Evolutionary conservation across 2,797 vertebrate species (phyloP), one percentile per base, ranked within the genome.

Genomic region (Mergus octosetaceus): DNA sequence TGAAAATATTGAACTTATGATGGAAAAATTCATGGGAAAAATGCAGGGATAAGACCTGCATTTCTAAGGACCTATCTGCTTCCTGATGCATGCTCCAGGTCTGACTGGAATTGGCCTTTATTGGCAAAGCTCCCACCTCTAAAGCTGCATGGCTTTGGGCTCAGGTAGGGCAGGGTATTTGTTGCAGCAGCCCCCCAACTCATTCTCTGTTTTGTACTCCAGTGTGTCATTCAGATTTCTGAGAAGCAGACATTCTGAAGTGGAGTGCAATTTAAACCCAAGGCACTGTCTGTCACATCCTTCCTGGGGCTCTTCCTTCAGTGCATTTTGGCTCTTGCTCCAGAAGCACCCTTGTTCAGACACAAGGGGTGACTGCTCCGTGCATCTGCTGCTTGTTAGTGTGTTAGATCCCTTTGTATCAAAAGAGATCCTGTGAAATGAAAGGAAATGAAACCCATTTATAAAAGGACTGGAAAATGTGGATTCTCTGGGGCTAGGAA

Each of bases 401-500:
- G 0, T 56, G 64, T 75, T 58, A 66, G 68, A 54, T 27, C 54
- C 57, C 62, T 76, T 77, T 3, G 3, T 74, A 47, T 41, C 61
- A 60, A 47, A 43, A 80, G 41, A 84, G 27, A 15, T 83, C n/a
- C 30, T 65, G 4, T 61, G 62, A 86, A 93, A 53, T 28, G 36
- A 83, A 91, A 77, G 53, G 62, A 83, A 93, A 53, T 32, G 30
- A 83, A 91, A 77, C 10, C 39, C 43, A 54, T n/a, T 70, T 87
- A 93, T 64, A 76, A 82, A 94, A 85, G 15, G 64, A 88, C 54
- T 45, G 24, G 3, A 47, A 94, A 49, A 87, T 39, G 24, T 76
- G 49, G 30, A 45, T 71, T 90, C 72, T 24, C 65, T 71, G 39
- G 39, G 47, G 47, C 20, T 74, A 66, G 10, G n/a, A 47, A 77